Evolutionary conservation across 2,113 vertebrate species (phyloP).

Genomic region (Terrapene triunguis): DNA sequence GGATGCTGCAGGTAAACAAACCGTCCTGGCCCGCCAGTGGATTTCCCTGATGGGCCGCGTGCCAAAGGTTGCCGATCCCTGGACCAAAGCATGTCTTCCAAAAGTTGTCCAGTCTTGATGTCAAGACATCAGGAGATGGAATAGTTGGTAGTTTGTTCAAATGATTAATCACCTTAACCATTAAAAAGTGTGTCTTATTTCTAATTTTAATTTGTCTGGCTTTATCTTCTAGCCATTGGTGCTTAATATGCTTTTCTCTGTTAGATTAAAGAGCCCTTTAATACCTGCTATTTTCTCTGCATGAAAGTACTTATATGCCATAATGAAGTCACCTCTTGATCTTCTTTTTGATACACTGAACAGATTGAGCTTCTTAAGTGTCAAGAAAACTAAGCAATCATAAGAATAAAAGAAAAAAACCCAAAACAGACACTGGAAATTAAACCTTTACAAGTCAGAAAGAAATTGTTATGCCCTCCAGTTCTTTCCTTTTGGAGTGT

Average conservation of each 20-base stretch:
- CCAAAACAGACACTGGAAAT: not conserved
- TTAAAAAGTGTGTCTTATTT: not conserved
- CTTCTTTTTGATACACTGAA: not conserved
- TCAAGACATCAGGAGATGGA: not conserved
- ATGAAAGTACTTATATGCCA: not conserved
- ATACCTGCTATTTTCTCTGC: not conserved
- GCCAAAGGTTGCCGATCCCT: too few relatives aligned
- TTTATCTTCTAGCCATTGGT: not conserved
- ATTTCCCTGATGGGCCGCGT: too few relatives aligned
- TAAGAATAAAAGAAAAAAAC: not conserved
- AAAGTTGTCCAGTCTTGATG: not conserved
- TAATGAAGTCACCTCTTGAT: not conserved
- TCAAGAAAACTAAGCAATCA: not conserved
- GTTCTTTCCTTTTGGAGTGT: not conserved
- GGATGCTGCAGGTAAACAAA: too few relatives aligned
- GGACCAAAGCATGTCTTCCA: not conserved
- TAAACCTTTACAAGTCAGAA: not conserved
- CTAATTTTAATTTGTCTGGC: not conserved
- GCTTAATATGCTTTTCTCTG: not conserved
- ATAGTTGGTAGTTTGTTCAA: not conserved
- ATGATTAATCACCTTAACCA: not conserved
- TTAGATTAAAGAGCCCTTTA: not conserved
- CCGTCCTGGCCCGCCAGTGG: too few relatives aligned
- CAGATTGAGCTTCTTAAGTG: not conserved
- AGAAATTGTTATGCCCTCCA: not conserved